phyloP scores from a whole-genome alignment of 2,888 invertebrate genomes.

The Harpagoxenus sublaevis region DNA sequence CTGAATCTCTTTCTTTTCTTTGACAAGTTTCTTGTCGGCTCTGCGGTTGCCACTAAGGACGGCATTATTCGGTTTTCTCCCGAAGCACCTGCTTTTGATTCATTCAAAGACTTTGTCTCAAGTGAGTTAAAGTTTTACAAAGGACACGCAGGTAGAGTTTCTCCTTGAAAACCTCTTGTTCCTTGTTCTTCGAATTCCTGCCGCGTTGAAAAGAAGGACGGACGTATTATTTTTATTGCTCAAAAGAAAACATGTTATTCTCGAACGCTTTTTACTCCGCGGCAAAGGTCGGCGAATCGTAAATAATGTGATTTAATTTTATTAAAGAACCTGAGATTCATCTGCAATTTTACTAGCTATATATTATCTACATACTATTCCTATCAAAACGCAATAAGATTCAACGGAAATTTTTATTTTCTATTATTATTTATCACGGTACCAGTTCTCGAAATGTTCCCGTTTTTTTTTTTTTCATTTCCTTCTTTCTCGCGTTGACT shows the following conservation, averaged over 20 bases:
- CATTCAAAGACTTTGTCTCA: conserved; percentile 70
- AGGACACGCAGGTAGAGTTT: conserved; percentile 69
- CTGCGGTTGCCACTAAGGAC: conserved; percentile 46
- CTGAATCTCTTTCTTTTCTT: conserved; percentile 50
- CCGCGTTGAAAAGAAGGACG: conserved; percentile 53
- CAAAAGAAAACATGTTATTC: conserved; percentile 69
- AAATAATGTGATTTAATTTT: conserved; percentile 13
- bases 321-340: not conserved
- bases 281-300: conserved; percentile 36
- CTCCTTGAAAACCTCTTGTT: conserved; percentile 64
- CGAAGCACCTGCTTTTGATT: conserved; percentile 66
- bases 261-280: conserved; percentile 51
- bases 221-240: conserved; percentile 64
- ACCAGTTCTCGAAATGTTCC: not conserved
- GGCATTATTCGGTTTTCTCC: conserved; percentile 51
- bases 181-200: conserved; percentile 69
- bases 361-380: not conserved
- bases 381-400: not conserved
- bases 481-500: not conserved
- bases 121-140: conserved; percentile 76
- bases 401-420: not conserved
- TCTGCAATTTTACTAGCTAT: not conserved
- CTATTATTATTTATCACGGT: not conserved
- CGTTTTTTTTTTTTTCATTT: not conserved
- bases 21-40: conserved; percentile 44